Evolutionary conservation across 2,113 vertebrate species (phyloP).

Genomic region (Suricata suricatta): DNA sequence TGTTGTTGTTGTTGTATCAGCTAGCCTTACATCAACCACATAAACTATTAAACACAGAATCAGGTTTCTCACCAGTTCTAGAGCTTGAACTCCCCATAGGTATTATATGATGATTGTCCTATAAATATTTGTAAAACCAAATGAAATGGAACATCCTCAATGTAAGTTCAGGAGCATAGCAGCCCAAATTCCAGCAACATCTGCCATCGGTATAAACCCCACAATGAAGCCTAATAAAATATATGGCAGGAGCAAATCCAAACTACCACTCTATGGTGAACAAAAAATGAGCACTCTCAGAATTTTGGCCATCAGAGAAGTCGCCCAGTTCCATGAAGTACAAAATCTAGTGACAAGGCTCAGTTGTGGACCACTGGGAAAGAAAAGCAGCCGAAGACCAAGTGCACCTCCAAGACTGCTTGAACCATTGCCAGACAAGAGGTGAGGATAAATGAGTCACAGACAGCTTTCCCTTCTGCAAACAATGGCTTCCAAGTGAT

Average conservation of each 20-base stretch:
- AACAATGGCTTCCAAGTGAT: conserved; percentile 54
- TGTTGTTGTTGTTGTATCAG: background rate
- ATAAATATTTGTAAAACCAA: conserved; percentile 7
- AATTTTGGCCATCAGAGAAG: background rate
- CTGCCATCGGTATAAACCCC: background rate
- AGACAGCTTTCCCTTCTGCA: background rate
- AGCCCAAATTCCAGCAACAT: background rate
- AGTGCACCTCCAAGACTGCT: background rate
- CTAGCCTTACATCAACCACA: background rate
- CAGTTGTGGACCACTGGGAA: background rate
- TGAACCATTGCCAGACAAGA: background rate
- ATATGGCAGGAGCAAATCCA: background rate
- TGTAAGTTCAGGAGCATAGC: background rate
- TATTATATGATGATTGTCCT: background rate
- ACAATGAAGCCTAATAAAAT: background rate
- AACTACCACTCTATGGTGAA: background rate
- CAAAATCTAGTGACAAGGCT: background rate
- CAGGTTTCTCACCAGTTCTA: background rate
- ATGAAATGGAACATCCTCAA: background rate
- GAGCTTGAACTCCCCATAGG: background rate
- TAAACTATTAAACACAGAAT: background rate
- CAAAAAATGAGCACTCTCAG: background rate
- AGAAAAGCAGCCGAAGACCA: background rate
- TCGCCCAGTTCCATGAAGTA: background rate
- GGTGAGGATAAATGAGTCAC: conserved; percentile 47